A percentile compares a stretch with the other conserved stretches of the same genome.
Conservation (phyloP, 2,888 invertebrate species). For the Choreutis nemorana region DNA sequence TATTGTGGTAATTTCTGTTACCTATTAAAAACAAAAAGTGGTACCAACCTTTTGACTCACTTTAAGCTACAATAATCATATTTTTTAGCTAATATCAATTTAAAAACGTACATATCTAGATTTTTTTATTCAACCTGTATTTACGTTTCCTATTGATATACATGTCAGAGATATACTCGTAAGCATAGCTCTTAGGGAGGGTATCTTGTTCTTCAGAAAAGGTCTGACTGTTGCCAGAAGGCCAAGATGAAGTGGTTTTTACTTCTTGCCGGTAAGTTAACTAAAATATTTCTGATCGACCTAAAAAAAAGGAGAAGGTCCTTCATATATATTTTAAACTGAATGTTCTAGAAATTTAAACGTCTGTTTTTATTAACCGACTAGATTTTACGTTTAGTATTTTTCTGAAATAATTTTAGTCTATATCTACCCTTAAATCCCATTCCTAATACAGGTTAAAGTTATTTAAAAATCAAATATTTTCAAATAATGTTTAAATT, state of each 20-base stretch:
- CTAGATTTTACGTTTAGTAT: no score
- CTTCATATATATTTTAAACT: no score
- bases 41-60: neutral
- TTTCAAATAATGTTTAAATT: no score
- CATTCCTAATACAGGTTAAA: no score
- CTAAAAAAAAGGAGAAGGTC: no score
- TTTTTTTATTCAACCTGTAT: conserved; percentile 15
- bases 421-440: no score
- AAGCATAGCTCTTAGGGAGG: conserved; percentile 25
- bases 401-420: no score
- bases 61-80: neutral
- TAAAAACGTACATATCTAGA: conserved; percentile 16
- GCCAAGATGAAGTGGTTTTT: conserved; percentile 40
- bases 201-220: conserved; percentile 4
- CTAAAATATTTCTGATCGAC: no score
- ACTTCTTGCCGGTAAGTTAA: conserved; percentile 35
- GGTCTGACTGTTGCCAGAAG: conserved; percentile 14
- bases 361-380: no score
- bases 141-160: conserved; percentile 1
- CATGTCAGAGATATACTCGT: conserved; percentile 16
- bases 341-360: no score
- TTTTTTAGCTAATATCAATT: neutral
- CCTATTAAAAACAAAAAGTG: neutral
- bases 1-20: neutral
- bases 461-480: no score